Conservation (phyloP, 2,888 invertebrate species). For the Tridacna gigas region DNA sequence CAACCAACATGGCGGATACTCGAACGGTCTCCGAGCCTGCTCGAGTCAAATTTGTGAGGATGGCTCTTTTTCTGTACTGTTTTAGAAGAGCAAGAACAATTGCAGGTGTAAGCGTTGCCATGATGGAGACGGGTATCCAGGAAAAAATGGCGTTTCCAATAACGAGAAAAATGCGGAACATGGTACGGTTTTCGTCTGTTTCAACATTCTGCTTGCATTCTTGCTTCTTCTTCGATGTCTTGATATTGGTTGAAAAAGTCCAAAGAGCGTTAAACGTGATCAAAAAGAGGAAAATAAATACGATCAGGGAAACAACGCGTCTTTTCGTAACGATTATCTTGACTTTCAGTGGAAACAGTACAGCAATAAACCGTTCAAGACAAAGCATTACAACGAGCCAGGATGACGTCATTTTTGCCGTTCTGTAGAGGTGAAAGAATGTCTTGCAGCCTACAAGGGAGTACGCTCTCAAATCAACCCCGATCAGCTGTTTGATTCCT, state of each 20-base stretch:
- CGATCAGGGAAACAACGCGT: constrained; percentile 41
- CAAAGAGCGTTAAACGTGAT: constrained; percentile 58
- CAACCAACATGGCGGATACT: constrained; percentile 64
- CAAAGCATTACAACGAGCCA: constrained; percentile 70
- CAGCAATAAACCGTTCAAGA: constrained; percentile 69
- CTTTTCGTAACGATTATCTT: constrained; percentile 60
- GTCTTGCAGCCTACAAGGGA: constrained; percentile 58
- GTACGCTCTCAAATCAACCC: constrained; percentile 64
- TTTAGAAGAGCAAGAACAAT: constrained; percentile 46
- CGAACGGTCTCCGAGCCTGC: constrained; percentile 28
- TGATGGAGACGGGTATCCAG: constrained; percentile 49
- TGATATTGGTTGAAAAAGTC: constrained; percentile 59
- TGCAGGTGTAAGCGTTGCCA: constrained; percentile 53
- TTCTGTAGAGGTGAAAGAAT: constrained; percentile 64
- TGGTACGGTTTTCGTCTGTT: constrained; percentile 16
- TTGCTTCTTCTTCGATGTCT: constrained; percentile 22
- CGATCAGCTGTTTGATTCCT: constrained; percentile 59
- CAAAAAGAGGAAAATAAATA: constrained; percentile 40
- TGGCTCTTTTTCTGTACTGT: background rate
- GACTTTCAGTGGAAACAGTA: constrained; percentile 65
- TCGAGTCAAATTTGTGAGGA: too few relatives aligned
- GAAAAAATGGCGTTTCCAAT: constrained; percentile 52
- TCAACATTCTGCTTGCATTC: constrained; percentile 52
- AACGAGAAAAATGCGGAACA: constrained; percentile 31
- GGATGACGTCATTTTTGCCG: constrained; percentile 70